These are phyloP conservation scores for Phycodurus eques DNA, from an alignment of 2,113 vertebrate species.

Conservation along the genomic window DNA sequence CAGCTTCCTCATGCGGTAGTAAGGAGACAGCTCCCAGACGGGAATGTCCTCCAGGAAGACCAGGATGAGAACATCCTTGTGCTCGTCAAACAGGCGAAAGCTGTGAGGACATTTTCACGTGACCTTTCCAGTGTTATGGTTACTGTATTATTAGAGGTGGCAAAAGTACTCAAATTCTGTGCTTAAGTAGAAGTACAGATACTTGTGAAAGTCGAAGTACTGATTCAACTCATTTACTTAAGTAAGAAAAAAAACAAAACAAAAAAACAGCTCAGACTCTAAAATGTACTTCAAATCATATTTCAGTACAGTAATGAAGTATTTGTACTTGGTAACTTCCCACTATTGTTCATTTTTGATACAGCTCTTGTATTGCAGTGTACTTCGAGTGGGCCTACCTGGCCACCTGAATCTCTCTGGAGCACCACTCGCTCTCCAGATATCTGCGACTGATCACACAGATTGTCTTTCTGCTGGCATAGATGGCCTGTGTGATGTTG, in stretches of 20 bases:
- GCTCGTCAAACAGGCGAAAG: slow-evolving; percentile 75
- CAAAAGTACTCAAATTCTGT: not conserved
- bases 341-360: too few species aligned
- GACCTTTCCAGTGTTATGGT: not conserved
- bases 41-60: slow-evolving; percentile 76
- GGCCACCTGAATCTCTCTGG: slow-evolving; percentile 75
- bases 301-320: too few species aligned
- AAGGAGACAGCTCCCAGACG: slow-evolving; percentile 57
- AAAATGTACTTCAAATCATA: too few species aligned
- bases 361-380: not conserved
- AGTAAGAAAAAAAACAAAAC: too few species aligned
- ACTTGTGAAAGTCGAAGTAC: too few species aligned
- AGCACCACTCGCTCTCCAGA: slow-evolving; percentile 77
- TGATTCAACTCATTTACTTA: too few species aligned
- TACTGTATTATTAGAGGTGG: not conserved
- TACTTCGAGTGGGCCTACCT: slow-evolving; percentile 40
- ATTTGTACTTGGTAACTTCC: too few species aligned
- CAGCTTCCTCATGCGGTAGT: slow-evolving; percentile 70
- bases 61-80: slow-evolving; percentile 73
- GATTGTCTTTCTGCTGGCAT: slow-evolving; percentile 75
- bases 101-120: slow-evolving; percentile 22
- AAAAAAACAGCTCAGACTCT: too few species aligned
- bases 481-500: slow-evolving; percentile 76
- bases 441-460: slow-evolving; percentile 73
- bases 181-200: too few species aligned